phyloP scores from a whole-genome alignment of 2,113 vertebrate species.

The Spheniscus mendiculus region DNA sequence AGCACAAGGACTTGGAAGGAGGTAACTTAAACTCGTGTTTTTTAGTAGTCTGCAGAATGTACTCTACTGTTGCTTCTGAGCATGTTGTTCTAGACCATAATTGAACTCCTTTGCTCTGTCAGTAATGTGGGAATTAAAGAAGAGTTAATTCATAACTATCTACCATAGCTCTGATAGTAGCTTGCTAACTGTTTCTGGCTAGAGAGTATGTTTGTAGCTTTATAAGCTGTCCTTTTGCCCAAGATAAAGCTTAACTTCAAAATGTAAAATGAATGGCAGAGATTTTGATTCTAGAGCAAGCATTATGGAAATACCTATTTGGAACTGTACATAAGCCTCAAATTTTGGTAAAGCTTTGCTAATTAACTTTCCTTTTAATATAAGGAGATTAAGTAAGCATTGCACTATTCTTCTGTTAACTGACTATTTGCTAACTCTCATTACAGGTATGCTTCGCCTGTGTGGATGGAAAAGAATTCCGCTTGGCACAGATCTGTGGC shows the following conservation, averaged over 20 bases:
- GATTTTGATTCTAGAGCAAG: background rate
- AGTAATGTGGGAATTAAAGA: background rate
- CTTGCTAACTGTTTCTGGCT: background rate
- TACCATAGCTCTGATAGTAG: background rate
- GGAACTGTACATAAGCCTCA: background rate
- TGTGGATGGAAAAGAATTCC: slow-evolving; percentile 89
- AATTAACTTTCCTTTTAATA: background rate
- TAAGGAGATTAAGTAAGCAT: background rate
- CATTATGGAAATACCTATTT: background rate
- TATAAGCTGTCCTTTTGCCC: background rate
- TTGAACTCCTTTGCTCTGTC: background rate
- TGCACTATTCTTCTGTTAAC: background rate
- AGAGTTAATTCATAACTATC: background rate
- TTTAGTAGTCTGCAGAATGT: background rate
- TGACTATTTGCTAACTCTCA: background rate
- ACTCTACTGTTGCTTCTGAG: background rate
- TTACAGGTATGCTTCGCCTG: slow-evolving; percentile 91
- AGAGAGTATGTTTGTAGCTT: background rate
- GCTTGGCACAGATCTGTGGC: slow-evolving; percentile 88
- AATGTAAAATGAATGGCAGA: background rate
- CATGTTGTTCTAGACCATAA: background rate
- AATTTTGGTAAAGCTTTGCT: background rate
- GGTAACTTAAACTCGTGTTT: slow-evolving; percentile 58
- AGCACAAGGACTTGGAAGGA: slow-evolving; percentile 93
- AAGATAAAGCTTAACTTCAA: background rate